Conservation (phyloP, 1,140 invertebrate genomes). For the Drosophila saltans region DNA sequence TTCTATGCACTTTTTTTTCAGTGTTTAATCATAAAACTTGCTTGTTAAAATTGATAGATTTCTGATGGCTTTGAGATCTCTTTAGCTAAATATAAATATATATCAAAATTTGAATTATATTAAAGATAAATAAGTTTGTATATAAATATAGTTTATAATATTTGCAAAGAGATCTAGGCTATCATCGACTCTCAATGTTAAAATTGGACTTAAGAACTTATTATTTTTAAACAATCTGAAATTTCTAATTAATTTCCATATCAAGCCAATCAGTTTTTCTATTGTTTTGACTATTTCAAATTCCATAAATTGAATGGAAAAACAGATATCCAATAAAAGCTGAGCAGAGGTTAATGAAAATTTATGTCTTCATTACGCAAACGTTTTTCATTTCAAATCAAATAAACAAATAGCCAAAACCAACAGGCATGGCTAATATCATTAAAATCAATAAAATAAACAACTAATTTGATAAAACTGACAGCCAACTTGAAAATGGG, state of each 20-base stretch:
- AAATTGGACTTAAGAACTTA: no score
- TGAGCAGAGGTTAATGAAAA: constrained; percentile 62
- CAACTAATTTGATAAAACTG: constrained; percentile 58
- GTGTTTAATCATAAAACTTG: no score
- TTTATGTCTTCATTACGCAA: constrained; percentile 71
- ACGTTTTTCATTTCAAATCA: constrained; percentile 57
- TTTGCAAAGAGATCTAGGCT: background rate
- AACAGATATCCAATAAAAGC: constrained; percentile 28
- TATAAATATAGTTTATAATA: no score
- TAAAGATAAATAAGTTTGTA: no score
- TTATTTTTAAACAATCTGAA: constrained; percentile 23
- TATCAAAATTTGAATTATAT: no score
- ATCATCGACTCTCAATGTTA: no score
- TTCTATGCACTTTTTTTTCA: no score
- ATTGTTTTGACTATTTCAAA: constrained; percentile 64
- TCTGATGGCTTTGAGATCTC: no score
- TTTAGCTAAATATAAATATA: no score
- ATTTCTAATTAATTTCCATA: constrained; percentile 35
- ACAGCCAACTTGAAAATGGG: constrained; percentile 51
- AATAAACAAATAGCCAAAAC: constrained; percentile 42
- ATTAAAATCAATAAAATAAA: constrained; percentile 81
- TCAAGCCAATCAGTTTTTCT: constrained; percentile 37
- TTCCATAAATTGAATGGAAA: constrained; percentile 76
- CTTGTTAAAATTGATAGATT: no score
- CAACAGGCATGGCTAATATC: constrained; percentile 72